phyloP scores from a whole-genome alignment of 2,888 invertebrate genomes.

The Ischnus inquisitorius region DNA sequence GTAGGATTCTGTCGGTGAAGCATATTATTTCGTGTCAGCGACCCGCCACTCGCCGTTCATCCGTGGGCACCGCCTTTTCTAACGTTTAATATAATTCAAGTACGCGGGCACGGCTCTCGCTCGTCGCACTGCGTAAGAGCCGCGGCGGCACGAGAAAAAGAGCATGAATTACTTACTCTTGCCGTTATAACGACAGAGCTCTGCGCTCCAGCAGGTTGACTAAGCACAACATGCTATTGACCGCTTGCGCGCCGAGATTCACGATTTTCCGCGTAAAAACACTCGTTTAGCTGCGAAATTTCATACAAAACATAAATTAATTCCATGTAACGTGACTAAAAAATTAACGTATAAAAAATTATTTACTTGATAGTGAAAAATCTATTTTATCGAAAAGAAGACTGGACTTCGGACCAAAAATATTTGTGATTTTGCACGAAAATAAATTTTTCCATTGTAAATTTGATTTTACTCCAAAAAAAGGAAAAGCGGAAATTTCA shows the following conservation, averaged over 20 bases:
- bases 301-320: background rate
- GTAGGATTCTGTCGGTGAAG: background rate
- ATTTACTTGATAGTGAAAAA: too few species aligned
- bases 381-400: too few species aligned
- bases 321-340: too few species aligned
- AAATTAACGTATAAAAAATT: too few species aligned
- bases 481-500: too few species aligned
- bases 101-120: background rate
- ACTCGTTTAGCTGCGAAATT: background rate
- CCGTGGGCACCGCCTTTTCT: slow-evolving; percentile 35
- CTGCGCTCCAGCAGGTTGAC: slow-evolving; percentile 16
- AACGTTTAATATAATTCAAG: slow-evolving; percentile 34
- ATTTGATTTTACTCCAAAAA: too few species aligned
- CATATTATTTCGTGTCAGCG: slow-evolving; percentile 45
- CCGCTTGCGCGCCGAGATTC: slow-evolving; percentile 8
- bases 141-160: background rate
- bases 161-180: slow-evolving; percentile 31
- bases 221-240: slow-evolving; percentile 24
- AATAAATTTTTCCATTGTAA: too few species aligned
- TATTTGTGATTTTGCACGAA: too few species aligned
- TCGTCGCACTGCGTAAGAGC: slow-evolving; percentile 4
- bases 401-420: too few species aligned
- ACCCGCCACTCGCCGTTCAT: slow-evolving; percentile 20
- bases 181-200: slow-evolving; percentile 43
- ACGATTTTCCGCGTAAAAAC: background rate